Conservation (phyloP, 64 coral and sea anemone species). For the Orbicella faveolata region DNA sequence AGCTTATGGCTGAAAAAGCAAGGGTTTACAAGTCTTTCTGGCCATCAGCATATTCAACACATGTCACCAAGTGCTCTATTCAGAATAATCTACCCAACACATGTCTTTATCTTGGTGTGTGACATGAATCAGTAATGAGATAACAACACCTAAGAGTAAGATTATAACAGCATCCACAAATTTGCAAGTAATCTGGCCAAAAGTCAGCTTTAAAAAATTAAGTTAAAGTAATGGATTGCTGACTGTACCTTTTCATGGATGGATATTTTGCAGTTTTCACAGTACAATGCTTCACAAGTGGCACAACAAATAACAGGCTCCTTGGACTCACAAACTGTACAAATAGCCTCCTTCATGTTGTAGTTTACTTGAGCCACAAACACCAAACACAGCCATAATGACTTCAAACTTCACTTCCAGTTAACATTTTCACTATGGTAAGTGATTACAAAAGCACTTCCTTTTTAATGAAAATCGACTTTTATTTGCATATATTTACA, state of each 20-base stretch:
- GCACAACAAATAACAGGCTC: constrained; percentile 77
- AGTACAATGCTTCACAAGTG: constrained; percentile 69
- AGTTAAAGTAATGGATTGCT: neutral
- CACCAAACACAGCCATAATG: neutral
- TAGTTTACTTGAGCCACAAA: neutral
- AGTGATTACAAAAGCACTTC: constrained; percentile 30
- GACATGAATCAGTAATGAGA: neutral
- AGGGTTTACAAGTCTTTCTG: neutral
- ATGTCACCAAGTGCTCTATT: neutral
- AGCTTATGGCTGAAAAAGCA: neutral
- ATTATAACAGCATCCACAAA: neutral
- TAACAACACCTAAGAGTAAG: neutral
- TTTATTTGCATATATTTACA: constrained; percentile 36
- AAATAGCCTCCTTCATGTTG: constrained; percentile 57
- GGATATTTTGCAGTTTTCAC: constrained; percentile 41
- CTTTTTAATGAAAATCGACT: neutral
- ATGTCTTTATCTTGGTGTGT: neutral
- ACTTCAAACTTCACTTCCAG: neutral
- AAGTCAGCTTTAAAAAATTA: neutral
- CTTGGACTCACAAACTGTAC: constrained; percentile 65
- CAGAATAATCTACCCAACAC: neutral
- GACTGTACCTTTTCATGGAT: constrained; percentile 52
- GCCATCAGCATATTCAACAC: neutral
- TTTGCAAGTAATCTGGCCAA: neutral
- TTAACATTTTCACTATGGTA: neutral